Evolutionary conservation across 1,140 invertebrate genomes (phyloP).

Genomic region (Drosophila punjabiensis): DNA sequence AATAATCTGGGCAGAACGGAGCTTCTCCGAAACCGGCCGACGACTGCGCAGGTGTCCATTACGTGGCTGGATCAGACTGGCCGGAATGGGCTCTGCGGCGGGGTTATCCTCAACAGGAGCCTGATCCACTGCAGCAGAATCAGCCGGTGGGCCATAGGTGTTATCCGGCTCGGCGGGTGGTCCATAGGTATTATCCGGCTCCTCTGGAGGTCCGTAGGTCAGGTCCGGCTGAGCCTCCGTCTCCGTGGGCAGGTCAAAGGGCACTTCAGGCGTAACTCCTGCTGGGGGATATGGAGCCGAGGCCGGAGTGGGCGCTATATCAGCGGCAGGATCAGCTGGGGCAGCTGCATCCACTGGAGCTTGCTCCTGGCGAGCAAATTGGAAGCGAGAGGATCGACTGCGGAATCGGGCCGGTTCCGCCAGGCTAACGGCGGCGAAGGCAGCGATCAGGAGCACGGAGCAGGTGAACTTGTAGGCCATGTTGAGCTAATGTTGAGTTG

Average conservation of each 20-base stretch:
- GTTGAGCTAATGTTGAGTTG: slow-evolving; percentile 53
- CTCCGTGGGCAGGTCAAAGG: slow-evolving; percentile 77
- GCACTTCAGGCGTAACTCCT: slow-evolving; percentile 71
- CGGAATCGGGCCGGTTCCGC: slow-evolving; percentile 58
- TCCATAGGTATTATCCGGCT: slow-evolving; percentile 65
- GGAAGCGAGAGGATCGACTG: slow-evolving; percentile 60
- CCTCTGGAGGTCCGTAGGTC: slow-evolving; percentile 65
- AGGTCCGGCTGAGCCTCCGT: slow-evolving; percentile 76
- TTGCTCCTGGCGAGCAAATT: slow-evolving; percentile 66
- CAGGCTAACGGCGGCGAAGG: slow-evolving; percentile 32
- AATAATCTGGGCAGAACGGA: slow-evolving; percentile 68
- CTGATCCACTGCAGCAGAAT: slow-evolving; percentile 39
- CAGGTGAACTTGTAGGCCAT: slow-evolving; percentile 71
- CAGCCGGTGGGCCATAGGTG: slow-evolving; percentile 70
- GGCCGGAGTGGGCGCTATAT: slow-evolving; percentile 58
- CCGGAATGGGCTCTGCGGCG: slow-evolving; percentile 58
- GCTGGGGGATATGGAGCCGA: slow-evolving; percentile 75
- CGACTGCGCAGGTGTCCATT: slow-evolving; percentile 59
- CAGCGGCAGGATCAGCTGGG: slow-evolving; percentile 34
- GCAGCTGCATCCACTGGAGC: slow-evolving; percentile 43
- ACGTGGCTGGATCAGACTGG: slow-evolving; percentile 73
- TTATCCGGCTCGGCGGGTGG: slow-evolving; percentile 67
- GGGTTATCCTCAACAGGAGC: slow-evolving; percentile 44
- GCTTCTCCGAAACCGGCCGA: slow-evolving; percentile 57
- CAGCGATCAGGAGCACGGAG: slow-evolving; percentile 60